These are phyloP conservation scores for Ophthalmolycus amberensis DNA, from an alignment of 2,113 vertebrate genomes.

Conservation along the genomic window DNA sequence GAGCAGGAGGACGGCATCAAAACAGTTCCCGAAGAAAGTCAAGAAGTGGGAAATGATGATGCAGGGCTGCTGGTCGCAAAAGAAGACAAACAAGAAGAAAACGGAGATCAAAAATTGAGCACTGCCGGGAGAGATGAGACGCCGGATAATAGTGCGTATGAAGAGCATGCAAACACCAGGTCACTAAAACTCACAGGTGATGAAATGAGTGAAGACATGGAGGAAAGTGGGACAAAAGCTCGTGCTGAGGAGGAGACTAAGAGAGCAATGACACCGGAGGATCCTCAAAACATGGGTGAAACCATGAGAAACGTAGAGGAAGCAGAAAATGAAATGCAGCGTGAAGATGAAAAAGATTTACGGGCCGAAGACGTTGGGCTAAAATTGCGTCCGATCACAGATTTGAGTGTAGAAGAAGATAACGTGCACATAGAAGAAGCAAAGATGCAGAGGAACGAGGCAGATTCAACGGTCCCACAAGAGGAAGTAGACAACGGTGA, in stretches of 20 bases:
- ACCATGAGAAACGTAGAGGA: background rate
- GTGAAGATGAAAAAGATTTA: slow-evolving; percentile 11
- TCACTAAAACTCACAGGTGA: background rate
- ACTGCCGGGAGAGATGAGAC: background rate
- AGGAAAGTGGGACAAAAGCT: background rate
- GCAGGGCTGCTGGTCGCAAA: background rate
- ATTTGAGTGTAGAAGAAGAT: slow-evolving; percentile 10
- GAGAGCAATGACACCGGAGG: background rate
- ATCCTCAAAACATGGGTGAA: slow-evolving; percentile 8
- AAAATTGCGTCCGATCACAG: background rate
- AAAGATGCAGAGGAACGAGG: background rate
- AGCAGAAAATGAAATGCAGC: slow-evolving; percentile 2
- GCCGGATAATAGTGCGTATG: background rate
- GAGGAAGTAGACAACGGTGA: slow-evolving; percentile 22
- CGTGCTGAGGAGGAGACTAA: background rate
- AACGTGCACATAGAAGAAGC: background rate
- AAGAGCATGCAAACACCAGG: background rate
- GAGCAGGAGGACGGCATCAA: background rate
- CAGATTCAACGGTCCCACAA: background rate
- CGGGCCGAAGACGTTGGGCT: background rate
- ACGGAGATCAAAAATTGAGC: background rate
- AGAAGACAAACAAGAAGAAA: slow-evolving; percentile 8
- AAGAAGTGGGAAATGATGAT: slow-evolving; percentile 28
- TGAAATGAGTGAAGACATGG: background rate
- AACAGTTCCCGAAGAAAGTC: slow-evolving; percentile 6